Evolutionary conservation across 1,140 invertebrate species (phyloP).

Genomic region (Drosophila funebris): DNA sequence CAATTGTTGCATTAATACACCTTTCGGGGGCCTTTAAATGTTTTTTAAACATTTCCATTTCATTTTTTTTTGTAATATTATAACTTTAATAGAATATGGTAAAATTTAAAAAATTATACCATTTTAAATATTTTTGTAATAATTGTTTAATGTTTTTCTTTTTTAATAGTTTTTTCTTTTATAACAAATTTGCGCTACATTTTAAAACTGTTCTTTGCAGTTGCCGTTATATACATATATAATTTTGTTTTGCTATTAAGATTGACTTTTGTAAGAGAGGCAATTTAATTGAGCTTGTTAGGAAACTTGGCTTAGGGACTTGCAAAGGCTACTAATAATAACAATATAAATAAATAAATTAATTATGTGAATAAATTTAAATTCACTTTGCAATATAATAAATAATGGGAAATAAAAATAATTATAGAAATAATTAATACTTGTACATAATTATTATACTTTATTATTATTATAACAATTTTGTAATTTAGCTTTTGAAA

Average conservation of each 20-base stretch:
- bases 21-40: constrained; percentile 71
- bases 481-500: no score
- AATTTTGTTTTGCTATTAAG: constrained; percentile 16
- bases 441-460: not conserved
- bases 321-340: not conserved
- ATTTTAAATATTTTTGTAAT: constrained; percentile 2
- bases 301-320: constrained; percentile 21
- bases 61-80: constrained; percentile 26
- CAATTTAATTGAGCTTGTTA: constrained; percentile 54
- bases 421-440: not conserved
- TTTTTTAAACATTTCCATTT: constrained; percentile 72
- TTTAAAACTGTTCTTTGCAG: constrained; percentile 37
- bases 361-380: no score
- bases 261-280: constrained; percentile 36
- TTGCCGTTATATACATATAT: constrained; percentile 63
- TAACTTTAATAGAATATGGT: constrained; percentile 60
- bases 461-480: no score
- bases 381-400: not conserved
- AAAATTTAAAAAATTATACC: constrained; percentile 47
- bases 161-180: constrained; percentile 39
- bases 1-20: constrained; percentile 76
- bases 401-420: not conserved
- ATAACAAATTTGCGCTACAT: constrained; percentile 68
- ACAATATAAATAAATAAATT: no score
- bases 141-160: constrained; percentile 4